Base-by-base conservation (phyloP, 1,140 invertebrate genomes). In the Drosophila navojoa region DNA sequence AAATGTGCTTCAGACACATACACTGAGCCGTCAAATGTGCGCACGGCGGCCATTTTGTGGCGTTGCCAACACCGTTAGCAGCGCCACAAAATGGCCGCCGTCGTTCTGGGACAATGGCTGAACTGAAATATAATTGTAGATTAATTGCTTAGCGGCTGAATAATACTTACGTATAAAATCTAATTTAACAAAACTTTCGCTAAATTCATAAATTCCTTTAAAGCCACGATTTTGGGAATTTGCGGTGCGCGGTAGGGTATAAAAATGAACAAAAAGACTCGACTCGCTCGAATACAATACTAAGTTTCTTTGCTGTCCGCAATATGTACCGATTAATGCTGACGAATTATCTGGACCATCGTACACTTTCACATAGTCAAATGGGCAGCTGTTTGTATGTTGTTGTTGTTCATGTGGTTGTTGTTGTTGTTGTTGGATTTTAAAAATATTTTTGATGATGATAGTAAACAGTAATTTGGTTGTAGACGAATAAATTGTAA, bases 311-410 rank as follows among this genome's bases (percentile, higher is more conserved):
- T 99, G 98, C 93, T 99, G 98, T 72, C 98, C 98, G 93, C 99
- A 99, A 93, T 99, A 99, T 62, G 97, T 99, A 81, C 98, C 97
- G 91, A 99, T 99, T 80, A 98, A 95, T 38, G 97, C 96, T 77
- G 96, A 95, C 50, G 95, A 94, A 92, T 96, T 96, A 87, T 97
- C 95, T 58, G 95, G 93, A 66, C 99, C 99, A 93, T 99, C 99
- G 93, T 97, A 99, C 62, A 99, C 96, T 93, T 97, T 97, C 67
- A 99, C 96, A 93, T 96, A 98, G 93, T 99, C 99, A 94, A 99
- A 99, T 60, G 99, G 99, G 94, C 99, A 99, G 92, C 98, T 99
- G 75, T 77, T 58, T 74, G 63, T 66, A 35, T 49, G 11, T 32
- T n/a, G 70, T 79, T 74, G 52, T 77, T 57, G 49, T 60, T 68